A percentile compares a stretch with the other conserved stretches of the same genome.
Conservation (phyloP, 2,797 vertebrate species). For the Fratercula arctica region DNA sequence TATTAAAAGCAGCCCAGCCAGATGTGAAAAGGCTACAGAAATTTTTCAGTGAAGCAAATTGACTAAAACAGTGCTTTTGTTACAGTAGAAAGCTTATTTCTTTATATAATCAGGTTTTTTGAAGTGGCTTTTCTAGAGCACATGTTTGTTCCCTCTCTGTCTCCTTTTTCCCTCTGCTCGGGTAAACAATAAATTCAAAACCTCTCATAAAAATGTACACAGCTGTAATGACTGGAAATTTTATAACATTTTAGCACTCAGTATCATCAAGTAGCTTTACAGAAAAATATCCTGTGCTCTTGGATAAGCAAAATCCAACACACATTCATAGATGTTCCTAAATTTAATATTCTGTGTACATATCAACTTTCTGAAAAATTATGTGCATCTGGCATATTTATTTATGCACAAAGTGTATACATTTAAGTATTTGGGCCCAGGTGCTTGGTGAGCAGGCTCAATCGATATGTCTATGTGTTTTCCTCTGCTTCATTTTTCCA, state of each 20-base stretch:
- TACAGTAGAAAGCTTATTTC: background rate
- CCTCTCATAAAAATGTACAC: background rate
- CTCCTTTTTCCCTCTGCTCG: background rate
- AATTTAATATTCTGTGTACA: background rate
- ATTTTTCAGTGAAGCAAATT: background rate
- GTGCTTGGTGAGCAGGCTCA: background rate
- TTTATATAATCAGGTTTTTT: background rate
- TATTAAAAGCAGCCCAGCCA: background rate
- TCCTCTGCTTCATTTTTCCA: background rate
- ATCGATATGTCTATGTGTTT: background rate
- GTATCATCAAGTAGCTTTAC: background rate
- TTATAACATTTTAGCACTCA: background rate
- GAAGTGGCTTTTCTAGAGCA: background rate
- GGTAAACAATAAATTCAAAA: background rate
- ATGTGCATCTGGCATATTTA: background rate
- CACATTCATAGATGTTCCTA: background rate
- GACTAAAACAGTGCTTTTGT: background rate
- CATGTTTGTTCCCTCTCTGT: background rate
- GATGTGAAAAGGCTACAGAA: background rate
- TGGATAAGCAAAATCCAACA: slow-evolving; percentile 8
- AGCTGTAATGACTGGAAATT: slow-evolving; percentile 1
- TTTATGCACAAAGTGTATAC: background rate
- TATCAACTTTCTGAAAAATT: background rate
- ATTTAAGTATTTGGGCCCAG: background rate
- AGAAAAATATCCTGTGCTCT: background rate